Evolutionary conservation across 2,888 invertebrate genomes (phyloP).

Genomic region (Cantharis rustica): DNA sequence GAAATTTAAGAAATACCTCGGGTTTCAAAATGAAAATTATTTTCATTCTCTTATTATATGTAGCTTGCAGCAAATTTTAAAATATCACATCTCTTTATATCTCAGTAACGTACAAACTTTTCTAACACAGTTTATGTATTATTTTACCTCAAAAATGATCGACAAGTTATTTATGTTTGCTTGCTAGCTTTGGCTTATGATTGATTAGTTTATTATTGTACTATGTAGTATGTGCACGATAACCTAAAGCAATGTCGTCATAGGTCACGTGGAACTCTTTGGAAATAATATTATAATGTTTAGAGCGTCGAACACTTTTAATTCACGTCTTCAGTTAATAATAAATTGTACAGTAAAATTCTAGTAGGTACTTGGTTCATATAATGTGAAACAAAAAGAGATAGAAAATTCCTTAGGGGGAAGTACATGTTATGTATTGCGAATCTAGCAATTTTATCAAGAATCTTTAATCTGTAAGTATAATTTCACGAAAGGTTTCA

Average conservation of each 20-base stretch:
- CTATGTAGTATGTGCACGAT: background rate
- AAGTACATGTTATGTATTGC: too few species aligned
- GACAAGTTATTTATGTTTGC: background rate
- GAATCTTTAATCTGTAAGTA: too few species aligned
- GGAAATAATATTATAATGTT: background rate
- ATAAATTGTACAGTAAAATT: too few species aligned
- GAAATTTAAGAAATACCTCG: background rate
- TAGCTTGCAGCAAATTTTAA: background rate
- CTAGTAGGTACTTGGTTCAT: too few species aligned
- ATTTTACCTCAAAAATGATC: background rate
- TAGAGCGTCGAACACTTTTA: too few species aligned
- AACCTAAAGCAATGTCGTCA: background rate
- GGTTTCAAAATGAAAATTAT: background rate
- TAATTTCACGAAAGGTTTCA: too few species aligned
- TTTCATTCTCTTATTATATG: background rate
- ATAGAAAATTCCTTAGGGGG: too few species aligned
- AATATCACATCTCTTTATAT: background rate
- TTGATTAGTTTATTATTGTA: background rate
- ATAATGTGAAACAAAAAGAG: too few species aligned
- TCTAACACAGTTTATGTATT: background rate
- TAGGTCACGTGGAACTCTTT: background rate
- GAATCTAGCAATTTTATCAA: too few species aligned
- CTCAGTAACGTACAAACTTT: background rate
- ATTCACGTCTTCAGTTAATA: too few species aligned
- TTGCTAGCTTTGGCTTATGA: background rate